Base-by-base conservation (phyloP, 2,113 vertebrate species). In the Seriola dumerili region DNA sequence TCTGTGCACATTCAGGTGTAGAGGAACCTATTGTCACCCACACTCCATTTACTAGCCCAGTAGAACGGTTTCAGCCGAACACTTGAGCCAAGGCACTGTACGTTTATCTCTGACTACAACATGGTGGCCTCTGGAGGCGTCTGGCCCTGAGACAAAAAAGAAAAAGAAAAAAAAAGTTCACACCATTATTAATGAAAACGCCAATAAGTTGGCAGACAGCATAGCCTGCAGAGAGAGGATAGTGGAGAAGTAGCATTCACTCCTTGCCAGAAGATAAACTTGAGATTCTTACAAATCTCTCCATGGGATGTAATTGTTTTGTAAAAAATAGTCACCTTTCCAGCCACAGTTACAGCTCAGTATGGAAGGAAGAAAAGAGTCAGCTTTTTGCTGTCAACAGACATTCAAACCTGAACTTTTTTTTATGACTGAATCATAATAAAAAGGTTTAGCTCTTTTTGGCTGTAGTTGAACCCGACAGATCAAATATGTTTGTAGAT, bases 91-190 rank as follows among this genome's bases (percentile, higher is more conserved):
- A 69, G 64, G 8, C 61, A 7, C 59, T 58, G 69, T 59, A 63
- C 54, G 55, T 64, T 72, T 72, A 64, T 79, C 67, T 64, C 67
- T 65, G 58, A 42, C 59, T 61, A 23, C 64, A 75, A 46, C 46
- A 55, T 11, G 57, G 55, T 44, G 46, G 55, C 58, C 58, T 63
- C 34, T 6, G 71, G 55, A 54, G 55, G 50, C 32, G 17, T 21
- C 44, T 46, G 44, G 44, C 44, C 55, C 46, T 48, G 29, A n/a
- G 57, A 71, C 42, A 78, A 44, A n/a, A 25, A 23, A 23, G 23
- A 38, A 38, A 38, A 38, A 8, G 40, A 42, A 42, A 10, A 3
- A 8, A 42, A 23, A 67, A 61, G 65, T 76, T 81, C 25, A 32
- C 46, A 7, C 8, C 36, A 70, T 82, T 70, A 70, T 29, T 82